Base-by-base conservation (phyloP, 37 sponge, comb jelly and placozoan genomes). In the Ephydatia muelleri region DNA sequence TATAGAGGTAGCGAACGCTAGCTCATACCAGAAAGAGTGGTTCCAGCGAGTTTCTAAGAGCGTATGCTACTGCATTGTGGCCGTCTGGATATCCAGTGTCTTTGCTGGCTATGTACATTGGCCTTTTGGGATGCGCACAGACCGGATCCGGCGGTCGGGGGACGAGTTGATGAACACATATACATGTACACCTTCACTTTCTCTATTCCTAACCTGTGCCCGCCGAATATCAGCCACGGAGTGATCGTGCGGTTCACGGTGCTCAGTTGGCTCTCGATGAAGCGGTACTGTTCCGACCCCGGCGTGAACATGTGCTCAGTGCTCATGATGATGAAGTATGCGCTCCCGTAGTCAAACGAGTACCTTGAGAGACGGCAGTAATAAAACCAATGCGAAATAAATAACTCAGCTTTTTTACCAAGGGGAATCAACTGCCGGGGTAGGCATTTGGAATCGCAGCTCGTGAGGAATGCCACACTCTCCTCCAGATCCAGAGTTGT, bases 391-490 rank as follows among this genome's bases (percentile, higher is more conserved):
- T 70, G 11, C 71, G n/a, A 9, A 23, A 35, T 6, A 23, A 29
- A 57, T 57, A 57, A 37, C 83, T 13, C 11, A 43, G 3, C 3
- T 3, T 43, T 43, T 6, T 43, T 43, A 88, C 90, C 90, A 90
- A 0, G 81, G 85, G 43, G 85, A 65, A 71, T 85, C 82, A 21
- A 38, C 82, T 19, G 73, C 37, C 5, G 87, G 89, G 16, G 82
- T 31, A 6, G 92, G 92, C 93, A 92, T 92, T 27, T 34, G 78
- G 43, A 92, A 85, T 32, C 93, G 43, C 64, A 64, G 84, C 70
- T 86, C 93, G 32, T 86, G 40, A 29, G 93, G 93, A 29, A 92
- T 80, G 19, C 86, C 93, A 72, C 93, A 92, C 86, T 92, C 93
- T 36, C 93, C 93, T 30, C 73, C 82, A 21, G 93, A 92, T 48